A percentile compares a stretch with the other conserved stretches of the same genome.
Evolutionary conservation across 2,888 invertebrate genomes (phyloP).

Genomic region (Drosophila neotestacea): DNA sequence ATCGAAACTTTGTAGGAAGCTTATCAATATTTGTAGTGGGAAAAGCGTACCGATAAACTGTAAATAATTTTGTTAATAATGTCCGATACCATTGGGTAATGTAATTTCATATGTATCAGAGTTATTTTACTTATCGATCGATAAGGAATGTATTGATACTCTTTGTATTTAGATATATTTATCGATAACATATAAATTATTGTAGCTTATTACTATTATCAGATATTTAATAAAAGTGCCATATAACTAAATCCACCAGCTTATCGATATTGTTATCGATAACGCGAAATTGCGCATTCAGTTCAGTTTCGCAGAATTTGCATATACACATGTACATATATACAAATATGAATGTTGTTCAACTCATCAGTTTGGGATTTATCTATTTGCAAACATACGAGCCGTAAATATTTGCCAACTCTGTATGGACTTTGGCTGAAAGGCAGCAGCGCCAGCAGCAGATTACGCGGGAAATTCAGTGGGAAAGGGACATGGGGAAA

Average conservation of each 20-base stretch:
- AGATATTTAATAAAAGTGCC: neutral
- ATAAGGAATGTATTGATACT: no score
- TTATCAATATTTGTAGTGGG: no score
- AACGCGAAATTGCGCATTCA: constrained; percentile 6
- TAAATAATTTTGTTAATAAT: no score
- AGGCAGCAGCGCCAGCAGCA: constrained; percentile 15
- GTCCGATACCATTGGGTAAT: no score
- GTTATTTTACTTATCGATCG: no score
- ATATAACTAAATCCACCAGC: neutral
- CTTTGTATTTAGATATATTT: no score
- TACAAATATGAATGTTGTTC: constrained; percentile 27
- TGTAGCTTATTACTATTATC: neutral
- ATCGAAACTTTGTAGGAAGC: no score
- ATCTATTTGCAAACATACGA: constrained; percentile 34
- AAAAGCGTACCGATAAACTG: no score
- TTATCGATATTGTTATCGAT: constrained; percentile 41
- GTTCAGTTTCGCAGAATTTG: constrained; percentile 3
- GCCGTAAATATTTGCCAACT: constrained; percentile 48
- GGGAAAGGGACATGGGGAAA: no score
- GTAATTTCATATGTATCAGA: no score
- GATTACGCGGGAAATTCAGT: constrained; percentile 6
- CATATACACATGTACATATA: neutral
- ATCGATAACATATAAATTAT: neutral
- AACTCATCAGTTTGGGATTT: constrained; percentile 30
- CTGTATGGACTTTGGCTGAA: constrained; percentile 26